Percentiles rank a stretch among this genome's conserved stretches.
Conservation (phyloP, 2,113 vertebrate species). For the Amblyornis subalaris region DNA sequence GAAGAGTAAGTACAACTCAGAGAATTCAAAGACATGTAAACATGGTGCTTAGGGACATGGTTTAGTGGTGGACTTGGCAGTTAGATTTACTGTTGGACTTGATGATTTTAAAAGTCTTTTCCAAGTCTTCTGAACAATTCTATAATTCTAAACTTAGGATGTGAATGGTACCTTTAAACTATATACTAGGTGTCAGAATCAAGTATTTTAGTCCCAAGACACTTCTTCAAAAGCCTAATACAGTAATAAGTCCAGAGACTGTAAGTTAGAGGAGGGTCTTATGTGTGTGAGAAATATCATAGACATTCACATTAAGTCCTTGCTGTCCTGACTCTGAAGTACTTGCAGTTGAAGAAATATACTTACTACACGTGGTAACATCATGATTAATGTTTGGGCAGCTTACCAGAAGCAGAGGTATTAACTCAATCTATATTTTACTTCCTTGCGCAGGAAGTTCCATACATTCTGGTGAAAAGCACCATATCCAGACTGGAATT, state of each 20-base stretch:
- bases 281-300: background rate
- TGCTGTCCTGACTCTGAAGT: background rate
- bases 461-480: background rate
- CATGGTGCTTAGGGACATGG: background rate
- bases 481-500: background rate
- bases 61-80: background rate
- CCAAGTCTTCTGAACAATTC: background rate
- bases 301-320: background rate
- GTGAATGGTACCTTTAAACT: background rate
- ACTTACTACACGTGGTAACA: fast-evolving
- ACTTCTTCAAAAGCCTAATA: background rate
- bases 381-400: background rate
- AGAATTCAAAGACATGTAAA: background rate
- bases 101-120: background rate
- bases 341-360: background rate
- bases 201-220: background rate
- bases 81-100: background rate
- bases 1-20: background rate
- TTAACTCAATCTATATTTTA: background rate
- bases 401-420: background rate
- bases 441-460: background rate
- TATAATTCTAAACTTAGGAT: background rate
- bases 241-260: background rate
- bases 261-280: background rate
- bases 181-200: background rate